A percentile compares a stretch with the other conserved stretches of the same genome.
phyloP scores from a whole-genome alignment of 2,113 vertebrate genomes.

The Pardalotus punctatus region DNA sequence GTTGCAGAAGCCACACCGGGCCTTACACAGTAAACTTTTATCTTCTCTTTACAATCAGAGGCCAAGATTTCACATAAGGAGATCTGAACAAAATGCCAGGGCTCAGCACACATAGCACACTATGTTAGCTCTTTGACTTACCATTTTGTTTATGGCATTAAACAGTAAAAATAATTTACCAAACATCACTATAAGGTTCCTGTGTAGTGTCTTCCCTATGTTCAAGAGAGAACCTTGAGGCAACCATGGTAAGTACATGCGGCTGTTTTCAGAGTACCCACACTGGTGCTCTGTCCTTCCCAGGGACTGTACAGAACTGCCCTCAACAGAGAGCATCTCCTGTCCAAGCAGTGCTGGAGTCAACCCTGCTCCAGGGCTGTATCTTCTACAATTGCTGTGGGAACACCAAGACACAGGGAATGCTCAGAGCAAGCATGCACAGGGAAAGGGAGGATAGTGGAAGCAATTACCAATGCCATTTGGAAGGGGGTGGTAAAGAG shows the following conservation, averaged over 20 bases:
- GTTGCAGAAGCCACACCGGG: not conserved
- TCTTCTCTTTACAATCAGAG: not conserved
- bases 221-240: not conserved
- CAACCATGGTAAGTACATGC: not conserved
- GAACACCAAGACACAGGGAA: not conserved
- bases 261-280: not conserved
- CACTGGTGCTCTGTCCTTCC: not conserved
- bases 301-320: not conserved
- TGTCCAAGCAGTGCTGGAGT: not conserved
- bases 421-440: not conserved
- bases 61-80: not conserved
- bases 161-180: not conserved
- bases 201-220: not conserved
- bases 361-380: not conserved
- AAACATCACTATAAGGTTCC: not conserved
- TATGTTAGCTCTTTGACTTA: not conserved
- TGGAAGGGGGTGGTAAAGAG: not conserved
- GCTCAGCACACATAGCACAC: not conserved
- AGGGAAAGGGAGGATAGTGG: not conserved
- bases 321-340: not conserved
- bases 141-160: not conserved
- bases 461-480: not conserved
- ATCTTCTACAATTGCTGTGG: not conserved
- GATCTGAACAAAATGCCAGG: not conserved
- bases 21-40: not conserved